Evolutionary conservation across 2,888 invertebrate genomes (phyloP).

Genomic region (Papilio elwesi): DNA sequence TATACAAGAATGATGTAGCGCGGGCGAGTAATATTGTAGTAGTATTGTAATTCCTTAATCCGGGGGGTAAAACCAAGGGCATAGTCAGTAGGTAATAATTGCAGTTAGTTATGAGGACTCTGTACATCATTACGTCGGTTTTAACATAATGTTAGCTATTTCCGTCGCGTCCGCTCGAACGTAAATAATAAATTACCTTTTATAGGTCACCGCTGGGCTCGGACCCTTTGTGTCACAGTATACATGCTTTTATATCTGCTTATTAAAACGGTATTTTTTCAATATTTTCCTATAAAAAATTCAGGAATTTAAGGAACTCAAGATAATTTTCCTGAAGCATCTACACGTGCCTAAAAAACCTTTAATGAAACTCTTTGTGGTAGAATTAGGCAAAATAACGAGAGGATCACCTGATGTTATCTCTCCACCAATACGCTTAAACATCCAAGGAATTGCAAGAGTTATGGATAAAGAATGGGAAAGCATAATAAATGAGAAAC

Average conservation of each 20-base stretch:
- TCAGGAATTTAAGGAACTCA: not conserved
- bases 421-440: no score
- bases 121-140: conserved; percentile 6
- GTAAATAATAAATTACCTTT: conserved; percentile 25
- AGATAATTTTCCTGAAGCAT: not conserved
- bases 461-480: no score
- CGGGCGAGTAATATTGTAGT: no score
- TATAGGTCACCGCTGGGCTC: conserved; percentile 8
- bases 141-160: conserved; percentile 18
- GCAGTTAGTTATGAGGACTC: not conserved
- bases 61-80: no score
- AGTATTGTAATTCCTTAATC: no score
- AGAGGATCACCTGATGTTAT: no score
- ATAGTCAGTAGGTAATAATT: not conserved
- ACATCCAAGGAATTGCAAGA: no score
- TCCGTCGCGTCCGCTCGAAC: conserved; percentile 22
- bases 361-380: not conserved
- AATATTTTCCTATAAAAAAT: not conserved
- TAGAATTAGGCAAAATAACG: no score
- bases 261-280: not conserved
- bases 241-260: not conserved
- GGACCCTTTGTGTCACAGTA: conserved; percentile 25
- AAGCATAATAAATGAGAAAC: no score
- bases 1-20: no score
- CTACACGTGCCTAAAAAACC: not conserved